Evolutionary conservation across 2,888 invertebrate species (phyloP).

Genomic region (Heteropelma amictum): DNA sequence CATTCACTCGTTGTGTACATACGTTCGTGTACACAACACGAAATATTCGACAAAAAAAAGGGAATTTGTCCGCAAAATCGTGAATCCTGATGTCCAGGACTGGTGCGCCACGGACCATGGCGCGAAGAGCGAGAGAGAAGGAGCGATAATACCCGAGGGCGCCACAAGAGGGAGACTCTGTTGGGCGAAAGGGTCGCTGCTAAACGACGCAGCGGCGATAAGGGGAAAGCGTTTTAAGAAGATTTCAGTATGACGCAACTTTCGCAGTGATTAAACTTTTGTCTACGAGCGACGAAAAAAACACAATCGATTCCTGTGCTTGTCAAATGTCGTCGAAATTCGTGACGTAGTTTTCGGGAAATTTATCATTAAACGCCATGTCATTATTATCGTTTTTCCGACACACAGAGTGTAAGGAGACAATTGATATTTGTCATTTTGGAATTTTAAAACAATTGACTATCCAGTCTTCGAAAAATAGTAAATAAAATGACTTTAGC

Average conservation of each 20-base stretch:
- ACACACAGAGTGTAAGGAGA: too few species aligned
- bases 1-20: neutral
- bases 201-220: slow-evolving; percentile 31
- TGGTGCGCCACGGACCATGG: slow-evolving; percentile 12
- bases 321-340: too few species aligned
- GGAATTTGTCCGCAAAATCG: slow-evolving; percentile 3
- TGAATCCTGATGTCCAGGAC: slow-evolving; percentile 36
- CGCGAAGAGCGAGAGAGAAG: neutral
- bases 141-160: neutral
- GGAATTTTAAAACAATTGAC: too few species aligned
- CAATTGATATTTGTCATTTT: too few species aligned
- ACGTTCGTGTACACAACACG: neutral
- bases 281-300: too few species aligned
- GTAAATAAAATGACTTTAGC: too few species aligned
- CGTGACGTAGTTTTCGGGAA: too few species aligned
- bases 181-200: slow-evolving; percentile 48
- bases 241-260: slow-evolving; percentile 20
- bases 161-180: slow-evolving; percentile 8
- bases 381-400: too few species aligned
- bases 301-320: too few species aligned
- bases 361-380: too few species aligned
- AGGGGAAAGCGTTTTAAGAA: slow-evolving; percentile 35
- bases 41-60: slow-evolving; percentile 30
- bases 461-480: too few species aligned
- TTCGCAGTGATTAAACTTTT: too few species aligned